These are phyloP conservation scores for Enteromius afrohamiltoni DNA, from an alignment of 2,797 vertebrate genomes.

Conservation along the genomic window DNA sequence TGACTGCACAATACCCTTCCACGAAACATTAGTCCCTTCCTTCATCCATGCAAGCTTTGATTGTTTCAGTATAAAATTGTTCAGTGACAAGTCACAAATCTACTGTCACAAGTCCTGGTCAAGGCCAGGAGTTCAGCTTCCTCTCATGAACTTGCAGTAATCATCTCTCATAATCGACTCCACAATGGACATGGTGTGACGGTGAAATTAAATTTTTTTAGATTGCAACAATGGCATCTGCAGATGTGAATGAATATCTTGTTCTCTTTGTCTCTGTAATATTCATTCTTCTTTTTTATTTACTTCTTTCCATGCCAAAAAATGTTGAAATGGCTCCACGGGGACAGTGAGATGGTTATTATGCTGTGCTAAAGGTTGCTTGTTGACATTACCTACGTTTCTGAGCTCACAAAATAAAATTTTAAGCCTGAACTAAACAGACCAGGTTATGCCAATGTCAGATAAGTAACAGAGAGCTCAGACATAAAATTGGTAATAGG, in stretches of 20 bases:
- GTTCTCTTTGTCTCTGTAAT: constrained; percentile 5
- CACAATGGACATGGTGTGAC: neutral
- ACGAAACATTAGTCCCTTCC: constrained; percentile 16
- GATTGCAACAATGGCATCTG: constrained; percentile 24
- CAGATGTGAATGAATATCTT: constrained; percentile 34
- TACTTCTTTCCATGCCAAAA: neutral
- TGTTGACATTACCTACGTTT: neutral
- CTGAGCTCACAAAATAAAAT: neutral
- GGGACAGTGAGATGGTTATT: constrained; percentile 19
- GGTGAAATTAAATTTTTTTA: neutral
- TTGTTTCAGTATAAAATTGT: neutral
- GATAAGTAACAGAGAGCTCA: neutral
- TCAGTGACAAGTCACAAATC: constrained; percentile 10
- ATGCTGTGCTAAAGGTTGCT: constrained; percentile 14
- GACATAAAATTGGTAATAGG: neutral
- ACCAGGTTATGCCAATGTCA: neutral
- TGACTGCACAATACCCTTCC: constrained; percentile 18
- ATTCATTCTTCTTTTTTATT: constrained; percentile 18
- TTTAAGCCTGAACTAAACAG: neutral
- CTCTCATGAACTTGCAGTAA: neutral
- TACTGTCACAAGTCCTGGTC: neutral
- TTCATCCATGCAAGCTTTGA: constrained; percentile 23
- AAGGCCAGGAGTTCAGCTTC: constrained; percentile 6
- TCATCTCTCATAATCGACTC: neutral
- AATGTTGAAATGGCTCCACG: constrained; percentile 28